Evolutionary conservation across 2,797 vertebrate species (phyloP).

Genomic region (Rhincodon typus): DNA sequence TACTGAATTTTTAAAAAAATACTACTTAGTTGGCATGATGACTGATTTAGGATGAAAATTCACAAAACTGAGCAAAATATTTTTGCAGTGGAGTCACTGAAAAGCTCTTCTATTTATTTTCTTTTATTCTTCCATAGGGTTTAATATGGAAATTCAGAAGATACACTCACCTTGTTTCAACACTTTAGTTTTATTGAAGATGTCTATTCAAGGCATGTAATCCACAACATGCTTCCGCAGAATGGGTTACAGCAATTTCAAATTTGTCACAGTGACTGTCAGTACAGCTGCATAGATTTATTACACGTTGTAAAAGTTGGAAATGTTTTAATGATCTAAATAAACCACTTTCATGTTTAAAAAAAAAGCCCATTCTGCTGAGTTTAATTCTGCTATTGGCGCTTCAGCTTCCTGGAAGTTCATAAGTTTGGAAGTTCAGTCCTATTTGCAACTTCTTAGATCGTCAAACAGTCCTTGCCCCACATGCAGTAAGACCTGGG

Average conservation of each 20-base stretch:
- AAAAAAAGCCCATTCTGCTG: not conserved
- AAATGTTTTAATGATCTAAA: constrained; percentile 13
- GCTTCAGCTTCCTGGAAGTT: not conserved
- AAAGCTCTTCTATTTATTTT: not conserved
- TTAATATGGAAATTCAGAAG: not conserved
- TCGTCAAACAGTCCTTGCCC: too few species aligned
- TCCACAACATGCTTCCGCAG: not conserved
- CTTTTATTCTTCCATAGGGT: not conserved
- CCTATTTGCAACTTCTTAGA: too few species aligned
- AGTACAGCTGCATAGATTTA: constrained; percentile 16
- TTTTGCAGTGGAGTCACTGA: not conserved
- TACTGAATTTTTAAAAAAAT: not conserved
- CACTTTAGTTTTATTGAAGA: not conserved
- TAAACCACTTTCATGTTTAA: constrained; percentile 28
- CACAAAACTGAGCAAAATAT: not conserved
- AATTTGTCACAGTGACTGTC: not conserved
- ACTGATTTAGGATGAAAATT: not conserved
- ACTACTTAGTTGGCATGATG: not conserved
- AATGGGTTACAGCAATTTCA: not conserved
- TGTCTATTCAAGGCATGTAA: not conserved
- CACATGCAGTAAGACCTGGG: too few species aligned
- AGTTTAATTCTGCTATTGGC: not conserved
- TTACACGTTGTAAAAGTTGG: constrained; percentile 15
- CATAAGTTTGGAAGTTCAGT: not conserved
- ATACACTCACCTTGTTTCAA: not conserved